Base-by-base conservation (phyloP, 2,888 invertebrate species). In the Antheraea assamensis region DNA sequence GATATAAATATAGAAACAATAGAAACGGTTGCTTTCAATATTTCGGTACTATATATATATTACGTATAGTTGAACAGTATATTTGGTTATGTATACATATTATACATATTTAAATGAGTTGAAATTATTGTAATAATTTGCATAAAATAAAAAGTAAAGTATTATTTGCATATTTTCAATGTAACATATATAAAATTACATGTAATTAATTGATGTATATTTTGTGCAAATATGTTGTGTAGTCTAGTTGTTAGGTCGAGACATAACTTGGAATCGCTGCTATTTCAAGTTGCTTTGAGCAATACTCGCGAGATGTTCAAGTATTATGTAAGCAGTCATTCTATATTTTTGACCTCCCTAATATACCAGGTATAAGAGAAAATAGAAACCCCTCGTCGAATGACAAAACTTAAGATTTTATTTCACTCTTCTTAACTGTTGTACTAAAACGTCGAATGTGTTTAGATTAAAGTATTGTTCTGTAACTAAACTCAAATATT, bases 161-260 rank as follows among this genome's bases (percentile, higher is more conserved):
- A 31, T 68, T 35, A 21, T 68, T 68, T 68, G 35, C 35, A 35
- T 68, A 68, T 35, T 68, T 68, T 21, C n/a, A 35, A 68, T 35
- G 68, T 68, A 68, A 68, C 21, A 68, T n/a, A 74, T 24, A 31
- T 21, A 66, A 4, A 31, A 55, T 31, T 66, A 66, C 5, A 30
- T 31, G 24, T 61, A 27, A 55, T 61, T 27, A 61, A 24, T n/a
- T 4, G n/a, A n/a, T 27, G 27, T 27, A 61, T 61, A 61, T 61
- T 27, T 61, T 61, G 61, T 61, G 17, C 24, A 61, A 27, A 4
- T 1, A 17, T 17, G 17, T 27, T 30, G 42, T 61, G 2, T 27
- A 4, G 61, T 27, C 61, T 21, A 27, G 21, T 27, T 13, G 27
- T 27, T 17, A 61, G 61, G 15, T 61, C 15, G 17, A 24, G 24